Evolutionary conservation across 1,140 invertebrate species (phyloP).

Genomic region (Sinonovacula constricta): DNA sequence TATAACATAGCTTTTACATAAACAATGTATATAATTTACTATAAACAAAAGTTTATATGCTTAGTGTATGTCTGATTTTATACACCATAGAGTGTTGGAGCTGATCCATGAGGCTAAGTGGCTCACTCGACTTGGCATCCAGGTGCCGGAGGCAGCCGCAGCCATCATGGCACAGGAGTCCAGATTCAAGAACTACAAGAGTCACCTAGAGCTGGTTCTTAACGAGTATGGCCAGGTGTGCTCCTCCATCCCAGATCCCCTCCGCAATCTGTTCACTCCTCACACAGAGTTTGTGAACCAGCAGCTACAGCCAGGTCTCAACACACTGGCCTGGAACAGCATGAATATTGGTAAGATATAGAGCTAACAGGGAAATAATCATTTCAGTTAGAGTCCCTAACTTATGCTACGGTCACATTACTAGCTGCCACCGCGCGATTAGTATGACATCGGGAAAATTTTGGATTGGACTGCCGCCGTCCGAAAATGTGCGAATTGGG

Average conservation of each 20-base stretch:
- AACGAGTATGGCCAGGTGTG: constrained; percentile 71
- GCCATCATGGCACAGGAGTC: constrained; percentile 74
- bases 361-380: too few species aligned
- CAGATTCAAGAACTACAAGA: constrained; percentile 77
- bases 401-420: too few species aligned
- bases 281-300: constrained; percentile 73
- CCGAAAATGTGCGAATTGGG: too few species aligned
- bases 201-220: constrained; percentile 75
- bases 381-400: too few species aligned
- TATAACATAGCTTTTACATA: too few species aligned
- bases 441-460: too few species aligned
- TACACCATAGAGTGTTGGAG: constrained; percentile 71
- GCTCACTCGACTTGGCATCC: constrained; percentile 74
- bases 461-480: too few species aligned
- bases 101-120: constrained; percentile 78
- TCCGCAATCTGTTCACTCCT: constrained; percentile 69
- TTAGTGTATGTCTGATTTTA: constrained; percentile 25
- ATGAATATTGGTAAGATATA: constrained; percentile 78
- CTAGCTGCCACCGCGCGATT: too few species aligned
- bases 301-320: constrained; percentile 76
- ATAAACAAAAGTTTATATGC: too few species aligned
- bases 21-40: too few species aligned
- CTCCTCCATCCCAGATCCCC: constrained; percentile 67
- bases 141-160: constrained; percentile 74
- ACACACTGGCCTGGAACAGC: constrained; percentile 78